A percentile compares a stretch with the other conserved stretches of the same genome.
Evolutionary conservation across 2,888 invertebrate species (phyloP).

Genomic region (Melinopterus prodromus): DNA sequence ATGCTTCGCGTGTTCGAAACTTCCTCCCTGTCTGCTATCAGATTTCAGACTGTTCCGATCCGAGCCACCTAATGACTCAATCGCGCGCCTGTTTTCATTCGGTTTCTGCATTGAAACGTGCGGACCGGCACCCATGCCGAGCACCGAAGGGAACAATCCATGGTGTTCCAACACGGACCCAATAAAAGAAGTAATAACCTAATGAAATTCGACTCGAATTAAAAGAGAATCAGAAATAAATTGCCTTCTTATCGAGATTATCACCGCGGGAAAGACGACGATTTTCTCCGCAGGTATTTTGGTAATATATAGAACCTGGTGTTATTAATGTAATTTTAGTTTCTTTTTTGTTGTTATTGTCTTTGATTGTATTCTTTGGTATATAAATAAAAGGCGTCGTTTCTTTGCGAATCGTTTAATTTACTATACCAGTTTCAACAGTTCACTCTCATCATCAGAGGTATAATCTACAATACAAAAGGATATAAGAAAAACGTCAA

Average conservation of each 20-base stretch:
- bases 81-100: background rate
- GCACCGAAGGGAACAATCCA: background rate
- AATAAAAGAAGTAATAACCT: background rate
- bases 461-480: no score
- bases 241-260: background rate
- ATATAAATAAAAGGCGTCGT: no score
- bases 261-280: background rate
- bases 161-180: background rate
- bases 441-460: no score
- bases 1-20: background rate
- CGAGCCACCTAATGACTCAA: slow-evolving; percentile 4
- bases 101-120: background rate
- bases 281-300: background rate
- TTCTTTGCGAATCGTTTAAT: no score
- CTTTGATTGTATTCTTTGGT: no score
- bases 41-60: background rate
- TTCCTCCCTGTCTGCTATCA: background rate
- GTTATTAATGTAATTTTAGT: background rate
- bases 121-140: background rate
- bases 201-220: background rate
- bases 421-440: no score
- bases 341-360: background rate
- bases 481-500: no score
- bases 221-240: background rate
- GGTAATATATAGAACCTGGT: background rate